These are phyloP conservation scores for Malurus splendens DNA, from an alignment of 2,797 vertebrate genomes.

Conservation along the genomic window DNA sequence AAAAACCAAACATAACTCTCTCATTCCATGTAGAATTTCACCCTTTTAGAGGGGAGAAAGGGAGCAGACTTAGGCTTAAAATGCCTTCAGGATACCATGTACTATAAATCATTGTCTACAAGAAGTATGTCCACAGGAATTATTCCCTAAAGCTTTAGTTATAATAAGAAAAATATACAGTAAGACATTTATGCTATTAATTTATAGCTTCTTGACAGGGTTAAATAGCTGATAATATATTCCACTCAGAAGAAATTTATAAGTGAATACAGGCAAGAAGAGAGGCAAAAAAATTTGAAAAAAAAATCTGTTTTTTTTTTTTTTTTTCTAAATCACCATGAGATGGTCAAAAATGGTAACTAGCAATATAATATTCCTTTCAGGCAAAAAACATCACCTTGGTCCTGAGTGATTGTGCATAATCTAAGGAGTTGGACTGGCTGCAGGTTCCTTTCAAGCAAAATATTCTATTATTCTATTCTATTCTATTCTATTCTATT, in stretches of 20 bases:
- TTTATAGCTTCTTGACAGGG: neutral
- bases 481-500: neutral
- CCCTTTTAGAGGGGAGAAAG: neutral
- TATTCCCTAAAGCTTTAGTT: neutral
- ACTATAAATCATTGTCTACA: neutral
- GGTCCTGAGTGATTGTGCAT: neutral
- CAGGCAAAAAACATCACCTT: neutral
- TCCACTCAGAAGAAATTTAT: neutral
- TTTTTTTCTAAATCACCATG: neutral
- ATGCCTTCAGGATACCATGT: neutral
- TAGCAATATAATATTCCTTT: neutral
- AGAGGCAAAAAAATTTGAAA: neutral
- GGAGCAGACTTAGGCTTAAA: neutral
- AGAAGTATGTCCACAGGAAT: neutral
- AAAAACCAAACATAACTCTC: neutral
- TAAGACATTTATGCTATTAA: neutral
- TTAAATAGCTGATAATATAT: neutral
- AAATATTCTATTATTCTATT: neutral
- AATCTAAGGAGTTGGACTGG: neutral
- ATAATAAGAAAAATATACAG: neutral
- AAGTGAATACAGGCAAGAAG: neutral
- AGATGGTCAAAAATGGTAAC: neutral
- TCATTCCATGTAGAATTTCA: neutral
- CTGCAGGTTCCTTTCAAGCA: neutral
- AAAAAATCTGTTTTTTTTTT: accelerated